Base-by-base conservation (phyloP, 2,888 invertebrate species). In the Ecliptopera silaceata region DNA sequence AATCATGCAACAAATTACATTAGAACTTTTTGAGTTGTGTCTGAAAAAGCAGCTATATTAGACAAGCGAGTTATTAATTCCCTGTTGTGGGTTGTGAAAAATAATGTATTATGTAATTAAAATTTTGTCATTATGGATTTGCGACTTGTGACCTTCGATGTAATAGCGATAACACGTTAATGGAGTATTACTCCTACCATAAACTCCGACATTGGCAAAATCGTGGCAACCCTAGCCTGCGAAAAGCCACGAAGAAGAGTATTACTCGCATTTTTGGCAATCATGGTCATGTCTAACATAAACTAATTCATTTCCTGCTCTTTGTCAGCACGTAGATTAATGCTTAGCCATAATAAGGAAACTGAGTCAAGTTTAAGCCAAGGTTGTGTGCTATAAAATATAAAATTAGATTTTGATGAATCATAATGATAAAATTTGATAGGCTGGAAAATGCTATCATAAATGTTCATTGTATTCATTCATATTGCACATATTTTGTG, bases 341-440 rank as follows among this genome's bases (percentile, higher is more conserved):
- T 80, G 77, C 75, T 82, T 84, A 88, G 86, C 77, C 74, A 71
- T 80, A 76, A 65, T 71, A 68, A 69, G 62, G 68, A 75, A 79
- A 81, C 82, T 84, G 80, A 86, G 80, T 68, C 76, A 73, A 74
- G 77, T 77, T 79, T 80, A 86, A 81, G 81, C 76, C 70, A 75
- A 77, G 90, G 89, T 89, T 90, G 88, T 90, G 88, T 88, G 82
- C 82, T 86, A 85, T 65, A 63, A 54, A 59, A 73, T 66, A 47
- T 74, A 69, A 75, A 69, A 31, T 32, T 48, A 59, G 55, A 56
- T 20, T 47, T 64, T 50, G 48, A 58, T 56, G 39, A 54, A 49
- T 54, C 47, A 52, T 46, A 57, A 45, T 13, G 31, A 26, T 45
- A 38, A 43, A 59, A 47, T 50, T 20, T 0, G 13, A 47, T 56